Base-by-base conservation (phyloP, 2,888 invertebrate genomes). In the Drosophila niveifrons region DNA sequence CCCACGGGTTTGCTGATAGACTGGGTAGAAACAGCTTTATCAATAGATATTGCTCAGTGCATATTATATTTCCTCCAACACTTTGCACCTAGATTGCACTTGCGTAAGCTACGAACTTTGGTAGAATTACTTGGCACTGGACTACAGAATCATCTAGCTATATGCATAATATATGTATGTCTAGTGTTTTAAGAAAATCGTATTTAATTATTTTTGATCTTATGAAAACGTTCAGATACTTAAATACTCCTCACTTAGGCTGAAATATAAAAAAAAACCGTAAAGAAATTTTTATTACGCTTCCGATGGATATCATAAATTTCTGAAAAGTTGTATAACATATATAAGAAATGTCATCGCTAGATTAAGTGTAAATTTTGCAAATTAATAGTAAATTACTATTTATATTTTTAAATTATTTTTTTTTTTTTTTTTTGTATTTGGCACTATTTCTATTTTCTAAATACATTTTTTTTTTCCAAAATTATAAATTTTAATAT, bases 191-290 rank as follows among this genome's bases (percentile, higher is more conserved):
- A 23, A 13, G 15, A 13, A 31, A 18, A 47, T 51, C 23, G 52
- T 15, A 6, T 28, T 18, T n/a, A 8, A n/a, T 13, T 28, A 36
- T 34, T 43, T 43, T 44, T 17, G 18, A 6, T 48, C 48, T 64
- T 23, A 64, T 48, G 18, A 17, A 23, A 57, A 43, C 34, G 15
- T 46, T 9, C 51, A 72, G 48, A 13, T 52, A 53, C 72, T 64
- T 63, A 48, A 57, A 57, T 52, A 41, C 41, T 46, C 17, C 28
- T 50, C n/a, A 34, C 15, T 18, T 47, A 18, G 47, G 36, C 31
- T 31, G 2, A 44, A n/a, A n/a, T n/a, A n/a, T n/a, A n/a, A n/a
- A n/a, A 18, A 43, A 15, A 47, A 55, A 31, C 17, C 15, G 39
- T n/a, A 36, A 4, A 4, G 34, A 36, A 11, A 36, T n/a, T 39